Evolutionary conservation across 2,888 invertebrate genomes (phyloP).

Genomic region (Pachycephus smyrnensis): DNA sequence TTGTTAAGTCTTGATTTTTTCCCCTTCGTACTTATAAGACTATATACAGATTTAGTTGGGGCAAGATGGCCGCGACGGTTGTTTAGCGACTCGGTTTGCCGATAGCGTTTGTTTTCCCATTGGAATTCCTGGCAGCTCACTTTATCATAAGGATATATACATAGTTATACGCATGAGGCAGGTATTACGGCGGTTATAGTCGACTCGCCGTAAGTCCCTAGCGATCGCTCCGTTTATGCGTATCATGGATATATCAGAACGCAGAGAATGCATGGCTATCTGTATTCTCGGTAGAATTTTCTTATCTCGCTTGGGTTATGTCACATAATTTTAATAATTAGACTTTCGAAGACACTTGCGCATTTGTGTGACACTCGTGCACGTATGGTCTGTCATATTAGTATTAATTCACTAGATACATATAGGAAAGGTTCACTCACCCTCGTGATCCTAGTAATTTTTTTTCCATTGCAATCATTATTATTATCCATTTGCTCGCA

Average conservation of each 20-base stretch:
- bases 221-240: not conserved
- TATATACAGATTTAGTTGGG: not conserved
- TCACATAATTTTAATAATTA: not conserved
- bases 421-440: not conserved
- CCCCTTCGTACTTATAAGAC: not conserved
- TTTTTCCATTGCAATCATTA: not conserved
- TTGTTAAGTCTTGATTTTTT: not conserved
- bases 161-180: not conserved
- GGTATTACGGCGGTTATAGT: not conserved
- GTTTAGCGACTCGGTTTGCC: not conserved
- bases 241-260: not conserved
- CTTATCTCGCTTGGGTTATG: not conserved
- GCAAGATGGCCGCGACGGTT: not conserved
- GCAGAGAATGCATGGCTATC: not conserved
- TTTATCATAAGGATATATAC: not conserved
- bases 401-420: not conserved
- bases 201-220: not conserved
- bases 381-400: not conserved
- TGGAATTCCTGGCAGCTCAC: not conserved
- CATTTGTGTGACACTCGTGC: not conserved
- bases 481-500: not conserved
- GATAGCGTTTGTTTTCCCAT: not conserved
- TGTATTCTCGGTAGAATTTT: not conserved
- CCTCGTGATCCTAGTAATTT: not conserved
- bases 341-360: not conserved